Percentiles rank a stretch among this genome's conserved stretches.
phyloP scores from a whole-genome alignment of 2,797 vertebrate species.

The Thamnophis elegans region DNA sequence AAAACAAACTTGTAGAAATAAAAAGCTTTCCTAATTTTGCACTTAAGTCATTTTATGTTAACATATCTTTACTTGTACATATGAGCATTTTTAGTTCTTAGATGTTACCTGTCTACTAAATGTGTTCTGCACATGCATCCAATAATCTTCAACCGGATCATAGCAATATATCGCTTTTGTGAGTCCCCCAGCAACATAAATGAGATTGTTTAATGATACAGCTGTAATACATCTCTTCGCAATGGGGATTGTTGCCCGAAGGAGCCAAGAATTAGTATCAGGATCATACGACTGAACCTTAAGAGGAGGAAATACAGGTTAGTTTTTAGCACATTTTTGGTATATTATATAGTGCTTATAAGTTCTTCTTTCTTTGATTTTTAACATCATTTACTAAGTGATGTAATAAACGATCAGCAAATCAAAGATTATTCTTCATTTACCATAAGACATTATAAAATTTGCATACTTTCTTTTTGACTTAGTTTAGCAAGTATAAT shows the following conservation, averaged over 20 bases:
- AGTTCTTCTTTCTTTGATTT: not conserved
- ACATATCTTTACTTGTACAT: not conserved
- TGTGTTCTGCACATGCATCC: slow-evolving; percentile 94
- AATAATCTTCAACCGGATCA: slow-evolving; percentile 92
- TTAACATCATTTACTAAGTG: not conserved
- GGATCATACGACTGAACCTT: slow-evolving; percentile 98
- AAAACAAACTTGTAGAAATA: not conserved
- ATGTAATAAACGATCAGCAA: not conserved
- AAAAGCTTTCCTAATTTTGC: not conserved
- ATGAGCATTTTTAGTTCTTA: not conserved
- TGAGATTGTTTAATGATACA: slow-evolving; percentile 91
- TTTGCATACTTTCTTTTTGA: not conserved
- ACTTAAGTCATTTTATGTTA: not conserved
- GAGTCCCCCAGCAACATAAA: slow-evolving; percentile 94
- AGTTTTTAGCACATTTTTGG: slow-evolving; percentile 19
- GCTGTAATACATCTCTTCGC: slow-evolving; percentile 96
- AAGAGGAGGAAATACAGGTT: slow-evolving; percentile 38
- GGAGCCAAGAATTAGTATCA: slow-evolving; percentile 85
- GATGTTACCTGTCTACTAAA: slow-evolving; percentile 90
- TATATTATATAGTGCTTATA: not conserved
- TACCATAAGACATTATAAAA: not conserved
- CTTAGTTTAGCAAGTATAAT: not conserved
- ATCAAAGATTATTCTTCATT: not conserved
- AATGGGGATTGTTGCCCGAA: slow-evolving; percentile 91
- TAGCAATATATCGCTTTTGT: slow-evolving; percentile 96